Base-by-base conservation (phyloP, 23 tunicate species). In the Aplidium turbinatum region DNA sequence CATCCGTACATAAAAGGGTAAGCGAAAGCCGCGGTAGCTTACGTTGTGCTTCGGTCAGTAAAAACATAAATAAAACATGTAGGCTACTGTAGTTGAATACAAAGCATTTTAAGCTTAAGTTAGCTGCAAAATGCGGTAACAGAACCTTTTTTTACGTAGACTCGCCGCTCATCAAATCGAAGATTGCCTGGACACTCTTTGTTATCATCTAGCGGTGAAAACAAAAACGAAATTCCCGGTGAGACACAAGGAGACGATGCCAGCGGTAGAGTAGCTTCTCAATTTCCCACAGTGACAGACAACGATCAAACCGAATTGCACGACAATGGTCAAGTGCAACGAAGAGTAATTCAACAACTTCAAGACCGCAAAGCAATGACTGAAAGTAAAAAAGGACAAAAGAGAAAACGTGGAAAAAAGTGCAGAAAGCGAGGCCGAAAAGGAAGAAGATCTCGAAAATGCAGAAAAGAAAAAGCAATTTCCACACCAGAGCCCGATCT, bases 231-330 rank as follows among this genome's bases (percentile, higher is more conserved):
- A 16, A 6, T 70, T 22, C 76, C 58, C 36, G 76, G 76, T 13
- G 76, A 48, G 29, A 42, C 11, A 38, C 13, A 13, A 32, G 65
- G 6, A 9, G 30, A 45, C 3, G 61, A 45, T 3, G 30, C 78
- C 25, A 56, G 47, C 31, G 66, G 3, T 27, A n/a, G n/a, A n/a
- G n/a, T n/a, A n/a, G 7, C 26, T 2, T 28, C 51, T 31, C 1
- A 36, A 0, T 25, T 70, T 23, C 31, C 76, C 3, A 16, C 58
- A n/a, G 5, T 70, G 18, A 66, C 25, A 18, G 58, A 42, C 52
- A 82, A 82, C 77, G 78, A 72, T 31, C 87, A 73, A 51, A 83
- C 89, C 22, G 89, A 83, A 29, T 82, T 76, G 35, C 76, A 75
- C 29, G 89, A 74, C 58, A 62, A 75, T 76, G 76, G 56, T 13